Evolutionary conservation across 2,888 invertebrate genomes (phyloP).

Genomic region (Amorpha juglandis): DNA sequence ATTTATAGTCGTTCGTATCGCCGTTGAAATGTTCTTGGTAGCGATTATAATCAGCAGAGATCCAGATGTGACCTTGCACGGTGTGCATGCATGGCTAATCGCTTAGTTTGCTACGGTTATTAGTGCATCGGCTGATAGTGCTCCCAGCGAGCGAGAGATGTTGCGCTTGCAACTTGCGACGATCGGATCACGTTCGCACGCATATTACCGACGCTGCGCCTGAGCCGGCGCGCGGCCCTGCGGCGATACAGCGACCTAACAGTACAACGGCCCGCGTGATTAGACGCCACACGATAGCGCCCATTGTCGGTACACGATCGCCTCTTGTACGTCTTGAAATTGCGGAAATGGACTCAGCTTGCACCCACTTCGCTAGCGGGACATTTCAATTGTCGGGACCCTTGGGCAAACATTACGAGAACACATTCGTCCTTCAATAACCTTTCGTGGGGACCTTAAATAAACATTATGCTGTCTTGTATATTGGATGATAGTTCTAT

Average conservation of each 20-base stretch:
- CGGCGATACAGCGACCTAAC: slow-evolving; percentile 73
- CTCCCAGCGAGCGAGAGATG: slow-evolving; percentile 47
- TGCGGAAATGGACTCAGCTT: slow-evolving; percentile 80
- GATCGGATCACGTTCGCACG: slow-evolving; percentile 82
- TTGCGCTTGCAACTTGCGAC: slow-evolving; percentile 40
- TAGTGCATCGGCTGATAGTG: slow-evolving; percentile 56
- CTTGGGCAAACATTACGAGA: slow-evolving; percentile 57
- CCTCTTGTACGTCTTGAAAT: slow-evolving; percentile 80
- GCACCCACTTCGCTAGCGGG: slow-evolving; percentile 78
- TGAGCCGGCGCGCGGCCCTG: slow-evolving; percentile 48
- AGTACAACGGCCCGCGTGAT: slow-evolving; percentile 78
- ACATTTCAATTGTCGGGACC: slow-evolving; percentile 80
- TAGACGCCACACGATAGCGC: slow-evolving; percentile 82
- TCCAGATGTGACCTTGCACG: slow-evolving; percentile 24
- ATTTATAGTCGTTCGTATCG: slow-evolving; percentile 54
- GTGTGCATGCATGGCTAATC: slow-evolving; percentile 30
- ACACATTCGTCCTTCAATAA: slow-evolving; percentile 21
- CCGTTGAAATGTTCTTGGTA: slow-evolving; percentile 11
- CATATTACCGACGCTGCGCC: slow-evolving; percentile 67
- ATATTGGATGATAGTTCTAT: slow-evolving; percentile 6
- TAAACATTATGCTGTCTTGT: neutral
- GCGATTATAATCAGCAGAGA: slow-evolving; percentile 15
- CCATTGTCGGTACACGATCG: slow-evolving; percentile 83
- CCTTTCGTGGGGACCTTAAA: neutral
- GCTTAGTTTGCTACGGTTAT: slow-evolving; percentile 51